These are phyloP conservation scores for Alviniconcha marisindica DNA, from an alignment of 1,140 invertebrate genomes.

Conservation along the genomic window DNA sequence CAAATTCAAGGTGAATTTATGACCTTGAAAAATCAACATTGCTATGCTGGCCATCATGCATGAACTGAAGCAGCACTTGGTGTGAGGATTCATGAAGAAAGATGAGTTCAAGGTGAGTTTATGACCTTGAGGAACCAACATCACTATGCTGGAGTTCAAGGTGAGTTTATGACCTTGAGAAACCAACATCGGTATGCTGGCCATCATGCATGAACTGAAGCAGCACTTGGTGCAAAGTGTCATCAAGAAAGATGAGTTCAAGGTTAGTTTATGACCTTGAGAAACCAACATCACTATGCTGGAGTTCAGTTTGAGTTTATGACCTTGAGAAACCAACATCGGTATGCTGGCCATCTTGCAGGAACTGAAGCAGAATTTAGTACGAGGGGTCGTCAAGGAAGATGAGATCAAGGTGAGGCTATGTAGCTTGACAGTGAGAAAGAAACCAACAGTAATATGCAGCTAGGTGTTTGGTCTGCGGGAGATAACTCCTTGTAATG, in stretches of 20 bases:
- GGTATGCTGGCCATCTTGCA: slow-evolving; percentile 95
- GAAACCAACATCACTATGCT: no score
- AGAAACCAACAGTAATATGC: no score
- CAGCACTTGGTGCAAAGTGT: slow-evolving; percentile 84
- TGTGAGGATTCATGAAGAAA: slow-evolving; percentile 84
- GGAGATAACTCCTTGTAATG: no score
- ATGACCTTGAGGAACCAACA: no score
- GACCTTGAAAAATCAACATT: slow-evolving; percentile 99
- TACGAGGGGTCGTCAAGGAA: slow-evolving; percentile 84
- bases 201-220: slow-evolving; percentile 92
- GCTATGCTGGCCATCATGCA: slow-evolving; percentile 95
- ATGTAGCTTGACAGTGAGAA: no score
- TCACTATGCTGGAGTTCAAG: no score
- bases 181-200: slow-evolving; percentile 98
- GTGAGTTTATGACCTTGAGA: no score
- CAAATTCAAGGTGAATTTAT: no score
- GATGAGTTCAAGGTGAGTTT: slow-evolving; percentile 95
- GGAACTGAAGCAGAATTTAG: slow-evolving; percentile 91
- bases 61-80: slow-evolving; percentile 91
- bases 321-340: slow-evolving; percentile 99
- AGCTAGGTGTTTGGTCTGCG: no score
- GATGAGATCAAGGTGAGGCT: slow-evolving; percentile 92
- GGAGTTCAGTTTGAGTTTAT: no score
- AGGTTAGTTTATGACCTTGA: no score
- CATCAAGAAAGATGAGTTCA: slow-evolving; percentile 95